A percentile compares a stretch with the other conserved stretches of the same genome.
These are phyloP conservation scores for Myiopsitta monachus DNA, from an alignment of 2,113 vertebrate genomes.

Conservation along the genomic window DNA sequence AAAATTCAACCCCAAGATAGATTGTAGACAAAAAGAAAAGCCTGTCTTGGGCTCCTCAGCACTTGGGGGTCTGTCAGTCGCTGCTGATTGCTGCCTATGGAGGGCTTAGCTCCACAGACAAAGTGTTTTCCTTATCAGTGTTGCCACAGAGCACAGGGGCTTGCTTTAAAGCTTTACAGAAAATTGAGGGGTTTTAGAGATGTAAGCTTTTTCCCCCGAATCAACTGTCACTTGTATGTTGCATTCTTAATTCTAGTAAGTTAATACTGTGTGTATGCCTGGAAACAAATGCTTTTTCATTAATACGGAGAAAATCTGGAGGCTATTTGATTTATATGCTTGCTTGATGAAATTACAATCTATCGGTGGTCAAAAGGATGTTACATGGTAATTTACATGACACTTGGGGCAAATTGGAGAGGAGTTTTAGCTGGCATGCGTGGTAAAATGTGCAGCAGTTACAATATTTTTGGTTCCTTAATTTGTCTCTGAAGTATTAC, in stretches of 20 bases:
- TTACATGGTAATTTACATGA: background rate
- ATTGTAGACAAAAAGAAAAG: background rate
- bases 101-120: background rate
- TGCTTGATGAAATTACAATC: constrained; percentile 20
- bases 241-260: background rate
- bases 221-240: constrained; percentile 1
- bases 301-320: background rate
- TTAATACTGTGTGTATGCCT: constrained; percentile 23
- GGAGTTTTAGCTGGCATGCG: background rate
- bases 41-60: background rate
- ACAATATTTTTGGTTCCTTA: background rate
- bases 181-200: constrained; percentile 4
- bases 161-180: constrained; percentile 23
- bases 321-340: constrained; percentile 2
- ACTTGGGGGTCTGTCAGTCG: background rate
- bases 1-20: background rate
- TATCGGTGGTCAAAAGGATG: background rate
- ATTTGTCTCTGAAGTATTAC: constrained; percentile 5
- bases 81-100: background rate
- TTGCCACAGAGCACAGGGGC: background rate
- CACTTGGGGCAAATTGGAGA: background rate
- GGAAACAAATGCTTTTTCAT: constrained; percentile 50
- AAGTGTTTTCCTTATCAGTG: constrained; percentile 8
- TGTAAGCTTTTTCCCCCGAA: background rate
- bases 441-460: background rate